phyloP scores from a whole-genome alignment of 2,113 vertebrate species.

The Irena cyanogastra region DNA sequence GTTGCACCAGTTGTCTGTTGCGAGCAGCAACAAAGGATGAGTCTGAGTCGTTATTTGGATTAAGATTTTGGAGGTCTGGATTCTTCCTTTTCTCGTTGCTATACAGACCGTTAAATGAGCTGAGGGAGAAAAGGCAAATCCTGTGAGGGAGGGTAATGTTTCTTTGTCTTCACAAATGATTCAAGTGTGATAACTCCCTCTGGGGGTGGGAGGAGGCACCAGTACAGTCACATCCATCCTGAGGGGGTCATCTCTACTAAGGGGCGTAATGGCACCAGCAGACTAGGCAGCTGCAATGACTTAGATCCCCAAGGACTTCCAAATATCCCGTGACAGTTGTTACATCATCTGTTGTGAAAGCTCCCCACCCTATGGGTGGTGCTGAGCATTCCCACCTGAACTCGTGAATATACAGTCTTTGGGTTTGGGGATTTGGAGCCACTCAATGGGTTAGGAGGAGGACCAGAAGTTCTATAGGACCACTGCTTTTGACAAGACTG shows the following conservation, averaged over 20 bases:
- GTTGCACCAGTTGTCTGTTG: background rate
- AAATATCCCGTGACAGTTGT: background rate
- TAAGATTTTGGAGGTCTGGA: background rate
- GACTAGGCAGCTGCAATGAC: background rate
- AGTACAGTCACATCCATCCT: background rate
- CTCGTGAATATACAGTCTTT: background rate
- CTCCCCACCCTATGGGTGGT: rapidly evolving
- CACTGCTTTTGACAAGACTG: background rate
- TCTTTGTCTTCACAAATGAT: background rate
- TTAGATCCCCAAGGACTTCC: background rate
- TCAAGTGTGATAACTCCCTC: background rate
- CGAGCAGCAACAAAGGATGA: background rate
- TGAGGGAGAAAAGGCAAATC: background rate
- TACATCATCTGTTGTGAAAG: background rate
- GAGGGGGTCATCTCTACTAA: background rate
- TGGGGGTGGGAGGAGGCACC: background rate
- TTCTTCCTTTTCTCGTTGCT: background rate
- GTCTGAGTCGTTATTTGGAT: background rate
- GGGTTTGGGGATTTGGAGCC: background rate
- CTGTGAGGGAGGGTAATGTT: background rate
- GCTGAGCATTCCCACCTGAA: background rate
- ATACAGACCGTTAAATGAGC: background rate
- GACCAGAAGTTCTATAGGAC: background rate
- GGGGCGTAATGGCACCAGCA: background rate
- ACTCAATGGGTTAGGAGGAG: background rate